These are phyloP conservation scores for Bathybates hornii DNA, from an alignment of 2,113 vertebrate genomes.

Conservation along the genomic window DNA sequence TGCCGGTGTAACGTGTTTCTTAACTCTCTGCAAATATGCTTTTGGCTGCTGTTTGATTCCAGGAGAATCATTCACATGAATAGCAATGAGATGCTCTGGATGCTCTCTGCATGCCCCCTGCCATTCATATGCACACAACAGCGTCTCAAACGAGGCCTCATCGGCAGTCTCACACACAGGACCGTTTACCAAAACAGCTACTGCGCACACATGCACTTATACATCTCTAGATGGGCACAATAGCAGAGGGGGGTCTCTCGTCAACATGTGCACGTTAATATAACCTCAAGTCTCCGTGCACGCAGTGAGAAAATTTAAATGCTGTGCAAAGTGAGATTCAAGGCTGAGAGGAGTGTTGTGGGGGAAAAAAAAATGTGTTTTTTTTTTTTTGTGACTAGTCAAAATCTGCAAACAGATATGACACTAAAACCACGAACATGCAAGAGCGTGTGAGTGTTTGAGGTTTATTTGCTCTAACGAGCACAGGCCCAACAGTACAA, in stretches of 20 bases:
- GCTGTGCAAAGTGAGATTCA: background rate
- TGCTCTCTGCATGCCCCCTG: conserved; percentile 4
- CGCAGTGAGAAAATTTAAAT: background rate
- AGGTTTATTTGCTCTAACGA: background rate
- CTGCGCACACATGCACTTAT: background rate
- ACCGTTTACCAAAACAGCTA: background rate
- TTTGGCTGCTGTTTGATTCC: conserved; percentile 39
- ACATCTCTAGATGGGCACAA: background rate
- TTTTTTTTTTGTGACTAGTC: background rate
- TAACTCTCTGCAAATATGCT: conserved; percentile 40
- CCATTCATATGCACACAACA: conserved; percentile 4
- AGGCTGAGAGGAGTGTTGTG: background rate
- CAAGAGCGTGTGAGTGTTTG: fast-evolving
- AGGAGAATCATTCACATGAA: conserved; percentile 27
- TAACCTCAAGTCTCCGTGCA: background rate
- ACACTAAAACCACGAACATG: background rate
- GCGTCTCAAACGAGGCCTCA: background rate
- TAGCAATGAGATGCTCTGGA: conserved; percentile 38
- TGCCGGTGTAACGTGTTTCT: background rate
- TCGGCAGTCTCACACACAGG: background rate
- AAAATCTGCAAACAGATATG: background rate
- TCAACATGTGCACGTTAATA: background rate
- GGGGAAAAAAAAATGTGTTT: background rate
- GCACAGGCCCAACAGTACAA: fast-evolving
- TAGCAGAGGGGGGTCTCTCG: background rate